Conservation (phyloP, 1,140 invertebrate species). For the Rhyacophila brunnea region DNA sequence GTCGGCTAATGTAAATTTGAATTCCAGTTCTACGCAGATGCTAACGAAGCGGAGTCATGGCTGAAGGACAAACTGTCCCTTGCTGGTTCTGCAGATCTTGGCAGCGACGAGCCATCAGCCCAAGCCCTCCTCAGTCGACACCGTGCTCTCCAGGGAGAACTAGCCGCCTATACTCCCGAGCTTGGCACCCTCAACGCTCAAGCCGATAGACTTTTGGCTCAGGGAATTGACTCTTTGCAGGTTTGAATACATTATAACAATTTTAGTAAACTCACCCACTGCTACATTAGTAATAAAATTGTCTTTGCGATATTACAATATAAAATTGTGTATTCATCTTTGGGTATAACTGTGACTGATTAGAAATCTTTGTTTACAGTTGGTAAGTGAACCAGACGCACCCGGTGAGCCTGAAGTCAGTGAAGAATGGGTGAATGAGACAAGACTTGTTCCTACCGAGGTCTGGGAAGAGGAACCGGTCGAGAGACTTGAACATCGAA, state of each 20-base stretch:
- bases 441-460: constrained; percentile 81
- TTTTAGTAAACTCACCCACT: too few relatives aligned
- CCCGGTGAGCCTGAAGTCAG: constrained; percentile 67
- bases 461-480: constrained; percentile 89
- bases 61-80: constrained; percentile 90
- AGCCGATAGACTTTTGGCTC: constrained; percentile 76
- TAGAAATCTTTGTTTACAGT: constrained; percentile 38
- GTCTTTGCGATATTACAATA: too few relatives aligned
- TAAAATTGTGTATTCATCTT: not conserved
- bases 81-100: constrained; percentile 84
- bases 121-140: constrained; percentile 84
- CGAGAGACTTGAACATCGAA: constrained; percentile 79
- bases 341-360: too few relatives aligned
- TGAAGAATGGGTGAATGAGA: constrained; percentile 76
- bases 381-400: constrained; percentile 61
- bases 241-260: too few relatives aligned
- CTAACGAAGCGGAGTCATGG: constrained; percentile 97
- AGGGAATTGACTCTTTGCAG: constrained; percentile 75
- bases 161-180: constrained; percentile 87
- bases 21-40: constrained; percentile 88
- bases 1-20: too few relatives aligned
- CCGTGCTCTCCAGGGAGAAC: constrained; percentile 84
- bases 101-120: constrained; percentile 86
- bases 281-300: too few relatives aligned
- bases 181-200: constrained; percentile 83